These are phyloP conservation scores for Trochalopteron elliotii DNA, from an alignment of 2,113 vertebrate species.

Conservation along the genomic window DNA sequence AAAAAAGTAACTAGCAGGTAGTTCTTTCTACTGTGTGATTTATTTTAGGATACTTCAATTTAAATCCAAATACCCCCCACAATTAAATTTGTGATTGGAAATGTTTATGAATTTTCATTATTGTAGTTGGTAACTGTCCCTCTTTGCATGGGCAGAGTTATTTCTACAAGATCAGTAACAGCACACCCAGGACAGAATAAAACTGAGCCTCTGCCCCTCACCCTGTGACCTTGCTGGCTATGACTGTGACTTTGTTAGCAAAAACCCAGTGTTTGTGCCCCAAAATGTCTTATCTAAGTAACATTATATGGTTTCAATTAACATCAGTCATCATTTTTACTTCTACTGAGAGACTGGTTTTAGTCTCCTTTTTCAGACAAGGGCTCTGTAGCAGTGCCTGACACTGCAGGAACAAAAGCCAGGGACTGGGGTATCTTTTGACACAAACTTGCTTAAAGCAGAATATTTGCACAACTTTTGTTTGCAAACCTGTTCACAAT, in stretches of 20 bases:
- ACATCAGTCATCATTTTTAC: constrained; percentile 1
- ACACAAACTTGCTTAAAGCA: neutral
- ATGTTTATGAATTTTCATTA: neutral
- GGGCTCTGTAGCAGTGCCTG: neutral
- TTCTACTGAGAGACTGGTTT: neutral
- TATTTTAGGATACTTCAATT: neutral
- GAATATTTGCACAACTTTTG: neutral
- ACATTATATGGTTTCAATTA: constrained; percentile 4
- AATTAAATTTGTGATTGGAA: neutral
- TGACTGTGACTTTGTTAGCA: neutral
- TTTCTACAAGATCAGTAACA: neutral
- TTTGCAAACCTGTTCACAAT: neutral
- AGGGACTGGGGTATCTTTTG: neutral
- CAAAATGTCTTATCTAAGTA: constrained; percentile 31
- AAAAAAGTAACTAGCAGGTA: neutral
- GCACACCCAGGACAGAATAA: neutral
- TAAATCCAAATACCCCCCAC: neutral
- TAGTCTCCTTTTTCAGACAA: neutral
- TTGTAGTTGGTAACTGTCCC: neutral
- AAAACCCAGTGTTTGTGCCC: neutral
- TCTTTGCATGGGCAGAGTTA: neutral
- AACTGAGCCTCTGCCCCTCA: neutral
- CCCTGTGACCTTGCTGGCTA: neutral
- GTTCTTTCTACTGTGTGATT: neutral
- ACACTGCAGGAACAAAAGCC: neutral